Conservation (phyloP, 2,113 vertebrate genomes). For the Tachysurus vachellii region DNA sequence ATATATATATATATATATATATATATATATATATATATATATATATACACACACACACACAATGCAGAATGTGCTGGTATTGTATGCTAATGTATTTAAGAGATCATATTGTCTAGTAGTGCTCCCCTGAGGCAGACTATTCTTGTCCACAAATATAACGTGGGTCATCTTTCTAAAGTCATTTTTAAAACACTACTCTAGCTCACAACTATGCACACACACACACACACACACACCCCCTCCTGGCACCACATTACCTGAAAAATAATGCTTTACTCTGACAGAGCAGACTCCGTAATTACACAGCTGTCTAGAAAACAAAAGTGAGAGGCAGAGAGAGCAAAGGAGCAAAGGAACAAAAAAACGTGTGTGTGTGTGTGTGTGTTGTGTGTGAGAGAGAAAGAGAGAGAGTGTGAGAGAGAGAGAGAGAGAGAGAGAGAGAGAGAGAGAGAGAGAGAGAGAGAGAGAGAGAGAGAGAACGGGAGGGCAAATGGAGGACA, state of each 20-base stretch:
- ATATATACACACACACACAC: not conserved
- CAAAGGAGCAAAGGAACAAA: not conserved
- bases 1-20: too few species aligned
- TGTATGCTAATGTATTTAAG: constrained; percentile 14
- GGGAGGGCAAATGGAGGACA: not conserved
- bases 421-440: not conserved
- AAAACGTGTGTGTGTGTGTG: too few species aligned
- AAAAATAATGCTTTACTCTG: constrained; percentile 49
- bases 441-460: not conserved
- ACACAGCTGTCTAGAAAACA: constrained; percentile 40
- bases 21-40: too few species aligned
- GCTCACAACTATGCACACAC: not conserved
- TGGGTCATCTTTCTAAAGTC: constrained; percentile 22
- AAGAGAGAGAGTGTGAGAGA: not conserved
- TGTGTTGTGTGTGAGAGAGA: not conserved
- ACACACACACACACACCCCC: constrained; percentile 5
- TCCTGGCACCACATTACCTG: constrained; percentile 41
- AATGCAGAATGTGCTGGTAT: constrained; percentile 7
- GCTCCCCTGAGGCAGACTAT: constrained; percentile 17
- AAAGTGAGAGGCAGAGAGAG: constrained; percentile 31
- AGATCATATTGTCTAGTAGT: constrained; percentile 21
- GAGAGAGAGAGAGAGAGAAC: not conserved
- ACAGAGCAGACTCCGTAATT: constrained; percentile 51
- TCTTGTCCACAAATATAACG: constrained; percentile 16
- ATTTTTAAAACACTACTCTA: not conserved